Conservation (phyloP, 2,113 vertebrate species). For the Miniopterus natalensis region DNA sequence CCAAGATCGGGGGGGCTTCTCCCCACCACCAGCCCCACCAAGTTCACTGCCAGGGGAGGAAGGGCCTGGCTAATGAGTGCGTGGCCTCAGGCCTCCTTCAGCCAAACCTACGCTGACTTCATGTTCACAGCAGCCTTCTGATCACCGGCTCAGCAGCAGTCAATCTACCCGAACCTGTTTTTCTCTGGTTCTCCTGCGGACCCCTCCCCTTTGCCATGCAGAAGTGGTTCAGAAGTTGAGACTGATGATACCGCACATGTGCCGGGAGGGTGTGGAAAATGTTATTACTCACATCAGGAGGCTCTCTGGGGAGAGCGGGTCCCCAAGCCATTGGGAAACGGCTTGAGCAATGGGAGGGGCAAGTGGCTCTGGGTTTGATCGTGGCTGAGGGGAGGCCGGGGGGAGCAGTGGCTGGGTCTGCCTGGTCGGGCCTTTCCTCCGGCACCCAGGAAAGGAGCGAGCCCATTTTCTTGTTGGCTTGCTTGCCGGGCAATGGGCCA, state of each 20-base stretch:
- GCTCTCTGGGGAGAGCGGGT: background rate
- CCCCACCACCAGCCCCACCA: background rate
- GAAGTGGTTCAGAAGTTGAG: background rate
- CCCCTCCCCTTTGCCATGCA: too few species aligned
- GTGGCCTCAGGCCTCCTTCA: background rate
- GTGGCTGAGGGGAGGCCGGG: too few species aligned
- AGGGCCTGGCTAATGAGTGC: background rate
- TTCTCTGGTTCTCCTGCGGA: background rate
- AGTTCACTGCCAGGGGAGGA: background rate
- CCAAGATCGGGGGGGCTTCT: background rate
- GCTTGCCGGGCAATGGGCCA: background rate
- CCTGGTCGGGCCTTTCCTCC: background rate
- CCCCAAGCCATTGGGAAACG: background rate
- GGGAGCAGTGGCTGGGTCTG: background rate
- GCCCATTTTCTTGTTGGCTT: background rate
- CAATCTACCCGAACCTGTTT: background rate
- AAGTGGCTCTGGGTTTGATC: background rate
- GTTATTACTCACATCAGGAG: background rate
- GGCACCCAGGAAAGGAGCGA: background rate
- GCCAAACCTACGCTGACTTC: fast-evolving
- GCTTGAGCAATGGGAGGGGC: background rate
- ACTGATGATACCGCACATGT: too few species aligned
- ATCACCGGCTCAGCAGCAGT: background rate
- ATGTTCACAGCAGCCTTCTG: background rate
- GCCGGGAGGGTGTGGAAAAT: background rate